A percentile compares a stretch with the other conserved stretches of the same genome.
Evolutionary conservation across 30 jellyfish, hydroid and myxozoan genomes (phyloP).

Genomic region (Rhopilema esculentum): DNA sequence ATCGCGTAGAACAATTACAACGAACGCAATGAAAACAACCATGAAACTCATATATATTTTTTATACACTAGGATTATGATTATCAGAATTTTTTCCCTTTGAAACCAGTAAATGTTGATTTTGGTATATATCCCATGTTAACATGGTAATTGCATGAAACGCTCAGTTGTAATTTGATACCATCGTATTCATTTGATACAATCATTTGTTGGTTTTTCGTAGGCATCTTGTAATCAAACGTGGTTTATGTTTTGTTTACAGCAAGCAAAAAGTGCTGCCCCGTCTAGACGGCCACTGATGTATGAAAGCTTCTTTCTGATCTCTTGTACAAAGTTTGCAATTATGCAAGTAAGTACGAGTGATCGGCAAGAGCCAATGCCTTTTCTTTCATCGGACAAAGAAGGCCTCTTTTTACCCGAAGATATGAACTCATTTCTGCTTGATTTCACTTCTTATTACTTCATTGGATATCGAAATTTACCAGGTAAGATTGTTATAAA

Average conservation of each 20-base stretch:
- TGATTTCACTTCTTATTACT: slow-evolving; percentile 90
- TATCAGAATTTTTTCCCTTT: no score
- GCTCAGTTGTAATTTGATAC: no score
- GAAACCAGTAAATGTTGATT: no score
- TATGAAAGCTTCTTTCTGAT: slow-evolving; percentile 89
- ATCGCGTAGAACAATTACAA: no score
- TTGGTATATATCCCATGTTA: no score
- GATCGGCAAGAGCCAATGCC: slow-evolving; percentile 72
- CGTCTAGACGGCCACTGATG: slow-evolving; percentile 70
- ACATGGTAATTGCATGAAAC: no score
- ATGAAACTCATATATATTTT: no score
- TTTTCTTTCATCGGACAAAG: slow-evolving; percentile 85
- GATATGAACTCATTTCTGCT: slow-evolving; percentile 90
- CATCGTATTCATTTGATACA: no score
- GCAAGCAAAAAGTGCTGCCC: slow-evolving; percentile 27
- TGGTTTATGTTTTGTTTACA: not conserved
- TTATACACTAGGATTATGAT: no score
- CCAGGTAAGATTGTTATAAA: slow-evolving; percentile 69
- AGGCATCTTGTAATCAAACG: no score
- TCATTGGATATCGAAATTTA: slow-evolving; percentile 57
- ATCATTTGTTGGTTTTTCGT: no score
- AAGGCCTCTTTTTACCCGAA: slow-evolving; percentile 83
- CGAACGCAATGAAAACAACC: no score
- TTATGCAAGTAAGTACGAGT: slow-evolving; percentile 91
- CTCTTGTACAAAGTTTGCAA: slow-evolving; percentile 72